These are phyloP conservation scores for Himalopsyche phryganea DNA, from an alignment of 1,140 invertebrate species.

Conservation along the genomic window DNA sequence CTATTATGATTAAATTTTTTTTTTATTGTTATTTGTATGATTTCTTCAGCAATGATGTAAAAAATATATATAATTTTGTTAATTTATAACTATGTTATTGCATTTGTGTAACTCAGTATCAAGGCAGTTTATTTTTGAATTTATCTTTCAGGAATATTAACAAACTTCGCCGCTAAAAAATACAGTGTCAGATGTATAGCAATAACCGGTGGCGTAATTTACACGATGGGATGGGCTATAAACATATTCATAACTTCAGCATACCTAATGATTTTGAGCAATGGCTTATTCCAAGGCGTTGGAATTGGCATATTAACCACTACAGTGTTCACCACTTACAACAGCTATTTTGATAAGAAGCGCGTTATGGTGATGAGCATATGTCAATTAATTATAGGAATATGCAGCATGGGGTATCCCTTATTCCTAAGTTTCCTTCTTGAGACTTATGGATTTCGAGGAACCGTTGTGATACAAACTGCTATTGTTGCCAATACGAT, in stretches of 20 bases:
- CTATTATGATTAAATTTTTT: no score
- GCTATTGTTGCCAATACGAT: constrained; percentile 61
- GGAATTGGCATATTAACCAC: neutral
- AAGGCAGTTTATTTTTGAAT: no score
- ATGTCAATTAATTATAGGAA: constrained; percentile 56
- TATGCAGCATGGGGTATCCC: constrained; percentile 56
- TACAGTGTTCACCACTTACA: constrained; percentile 52
- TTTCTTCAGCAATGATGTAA: no score
- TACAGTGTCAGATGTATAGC: constrained; percentile 51
- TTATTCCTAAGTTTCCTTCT: constrained; percentile 52
- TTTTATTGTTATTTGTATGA: no score
- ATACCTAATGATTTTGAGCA: constrained; percentile 52
- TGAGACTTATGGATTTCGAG: constrained; percentile 57
- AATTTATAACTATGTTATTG: no score
- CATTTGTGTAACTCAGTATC: no score
- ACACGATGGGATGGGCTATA: constrained; percentile 48
- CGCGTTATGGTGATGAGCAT: constrained; percentile 59
- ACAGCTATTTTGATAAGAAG: constrained; percentile 57
- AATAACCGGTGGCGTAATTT: constrained; percentile 50
- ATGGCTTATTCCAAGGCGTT: constrained; percentile 39
- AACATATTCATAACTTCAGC: constrained; percentile 53
- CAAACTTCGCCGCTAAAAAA: constrained; percentile 54
- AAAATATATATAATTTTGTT: no score
- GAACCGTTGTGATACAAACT: constrained; percentile 55
- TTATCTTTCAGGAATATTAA: constrained; percentile 53